Evolutionary conservation across 2,888 invertebrate genomes (phyloP).

Genomic region (Podotricha telesiphe): DNA sequence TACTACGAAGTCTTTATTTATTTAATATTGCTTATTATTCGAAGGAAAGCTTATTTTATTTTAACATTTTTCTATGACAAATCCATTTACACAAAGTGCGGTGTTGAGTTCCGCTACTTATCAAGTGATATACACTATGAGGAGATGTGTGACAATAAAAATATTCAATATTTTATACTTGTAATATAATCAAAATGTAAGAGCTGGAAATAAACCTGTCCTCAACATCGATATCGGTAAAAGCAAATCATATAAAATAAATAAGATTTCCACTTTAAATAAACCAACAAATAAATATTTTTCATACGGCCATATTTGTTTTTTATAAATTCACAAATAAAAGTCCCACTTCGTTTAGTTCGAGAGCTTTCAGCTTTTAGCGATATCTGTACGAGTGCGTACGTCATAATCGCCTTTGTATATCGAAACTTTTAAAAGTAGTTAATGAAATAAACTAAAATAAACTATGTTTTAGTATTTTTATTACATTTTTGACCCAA

Average conservation of each 20-base stretch:
- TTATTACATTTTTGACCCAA: too few relatives aligned
- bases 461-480: not conserved
- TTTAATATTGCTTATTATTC: too few relatives aligned
- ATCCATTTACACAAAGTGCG: too few relatives aligned
- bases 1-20: too few relatives aligned
- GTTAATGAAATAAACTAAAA: not conserved
- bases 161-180: too few relatives aligned
- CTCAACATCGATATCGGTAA: not conserved
- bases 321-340: not conserved
- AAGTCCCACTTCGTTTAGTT: not conserved
- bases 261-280: not conserved
- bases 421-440: not conserved
- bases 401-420: not conserved
- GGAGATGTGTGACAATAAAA: too few relatives aligned
- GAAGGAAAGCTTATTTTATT: too few relatives aligned
- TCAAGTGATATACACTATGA: too few relatives aligned
- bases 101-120: too few relatives aligned
- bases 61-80: too few relatives aligned
- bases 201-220: not conserved
- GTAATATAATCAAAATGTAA: too few relatives aligned
- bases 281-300: conserved; percentile 9
- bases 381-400: not conserved
- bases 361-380: conserved; percentile 11
- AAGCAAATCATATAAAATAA: conserved; percentile 1
- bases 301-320: conserved; percentile 7